Evolutionary conservation across 2,888 invertebrate genomes (phyloP).

Genomic region (Lapara coniferarum): DNA sequence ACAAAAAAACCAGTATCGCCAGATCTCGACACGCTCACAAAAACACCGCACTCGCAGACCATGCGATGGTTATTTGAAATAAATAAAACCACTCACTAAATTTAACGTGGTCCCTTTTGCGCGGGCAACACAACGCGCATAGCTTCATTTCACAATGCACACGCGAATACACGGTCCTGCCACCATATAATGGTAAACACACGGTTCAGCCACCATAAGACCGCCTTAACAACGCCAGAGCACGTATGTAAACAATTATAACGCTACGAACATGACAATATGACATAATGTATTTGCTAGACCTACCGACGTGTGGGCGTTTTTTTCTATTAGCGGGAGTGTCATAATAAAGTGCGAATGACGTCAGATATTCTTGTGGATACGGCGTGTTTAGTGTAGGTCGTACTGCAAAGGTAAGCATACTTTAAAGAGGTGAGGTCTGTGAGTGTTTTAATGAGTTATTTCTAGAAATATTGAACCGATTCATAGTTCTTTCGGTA

Average conservation of each 20-base stretch:
- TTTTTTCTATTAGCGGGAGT: conserved; percentile 26
- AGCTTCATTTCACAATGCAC: conserved; percentile 18
- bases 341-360: conserved; percentile 20
- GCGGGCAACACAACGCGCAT: conserved; percentile 15
- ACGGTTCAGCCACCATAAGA: background rate
- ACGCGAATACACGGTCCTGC: background rate
- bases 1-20: background rate
- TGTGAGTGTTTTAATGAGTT: background rate
- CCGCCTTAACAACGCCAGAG: background rate
- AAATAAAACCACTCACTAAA: conserved; percentile 18
- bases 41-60: background rate
- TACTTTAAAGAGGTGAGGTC: background rate
- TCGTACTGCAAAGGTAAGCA: conserved; percentile 12
- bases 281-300: conserved; percentile 23
- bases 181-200: background rate
- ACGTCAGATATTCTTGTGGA: conserved; percentile 6
- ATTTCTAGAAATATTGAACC: too few relatives aligned
- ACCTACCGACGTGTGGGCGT: conserved; percentile 25
- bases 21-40: background rate
- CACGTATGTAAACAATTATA: conserved; percentile 15
- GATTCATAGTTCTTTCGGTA: too few relatives aligned
- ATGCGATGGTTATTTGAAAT: background rate
- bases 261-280: conserved; percentile 15
- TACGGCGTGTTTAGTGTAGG: background rate
- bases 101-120: conserved; percentile 15